Evolutionary conservation across 2,797 vertebrate species (phyloP).

Genomic region (Sparidentex hasta): DNA sequence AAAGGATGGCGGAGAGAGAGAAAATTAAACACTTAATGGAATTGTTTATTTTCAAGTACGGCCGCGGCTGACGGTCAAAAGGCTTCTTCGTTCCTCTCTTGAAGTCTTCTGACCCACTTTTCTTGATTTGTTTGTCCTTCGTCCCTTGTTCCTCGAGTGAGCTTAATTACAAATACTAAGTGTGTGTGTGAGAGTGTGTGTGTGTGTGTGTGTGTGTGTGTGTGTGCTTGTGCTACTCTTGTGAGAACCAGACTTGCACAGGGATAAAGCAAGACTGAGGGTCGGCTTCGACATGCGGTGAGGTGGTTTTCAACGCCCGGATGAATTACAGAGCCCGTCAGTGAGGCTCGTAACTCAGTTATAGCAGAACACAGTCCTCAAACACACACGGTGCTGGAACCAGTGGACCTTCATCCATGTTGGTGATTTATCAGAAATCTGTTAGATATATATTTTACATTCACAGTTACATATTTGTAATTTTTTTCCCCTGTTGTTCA

Average conservation of each 20-base stretch:
- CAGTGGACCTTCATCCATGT: not conserved
- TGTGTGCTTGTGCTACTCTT: constrained; percentile 4
- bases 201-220: rapidly evolving
- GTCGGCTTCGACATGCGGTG: not conserved
- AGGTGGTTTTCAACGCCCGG: constrained; percentile 1
- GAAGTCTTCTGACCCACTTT: constrained; percentile 57
- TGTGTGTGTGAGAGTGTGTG: not conserved
- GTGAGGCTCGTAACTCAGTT: not conserved
- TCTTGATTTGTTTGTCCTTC: constrained; percentile 49
- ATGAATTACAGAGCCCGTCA: not conserved
- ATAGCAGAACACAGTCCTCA: not conserved
- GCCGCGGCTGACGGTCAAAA: constrained; percentile 41
- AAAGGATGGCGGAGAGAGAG: constrained; percentile 56
- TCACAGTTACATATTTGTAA: no score
- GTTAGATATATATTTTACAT: not conserved
- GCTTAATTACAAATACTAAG: constrained; percentile 43
- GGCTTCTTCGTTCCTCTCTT: constrained; percentile 48
- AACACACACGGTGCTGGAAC: not conserved
- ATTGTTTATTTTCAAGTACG: constrained; percentile 67
- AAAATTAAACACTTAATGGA: constrained; percentile 70
- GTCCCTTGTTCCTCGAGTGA: constrained; percentile 30
- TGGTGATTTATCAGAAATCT: not conserved
- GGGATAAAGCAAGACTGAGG: not conserved
- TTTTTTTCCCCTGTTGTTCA: no score
- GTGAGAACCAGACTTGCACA: not conserved